A percentile compares a stretch with the other conserved stretches of the same genome.
Evolutionary conservation across 2,797 vertebrate genomes (phyloP).

Genomic region (Antennarius maculatus): DNA sequence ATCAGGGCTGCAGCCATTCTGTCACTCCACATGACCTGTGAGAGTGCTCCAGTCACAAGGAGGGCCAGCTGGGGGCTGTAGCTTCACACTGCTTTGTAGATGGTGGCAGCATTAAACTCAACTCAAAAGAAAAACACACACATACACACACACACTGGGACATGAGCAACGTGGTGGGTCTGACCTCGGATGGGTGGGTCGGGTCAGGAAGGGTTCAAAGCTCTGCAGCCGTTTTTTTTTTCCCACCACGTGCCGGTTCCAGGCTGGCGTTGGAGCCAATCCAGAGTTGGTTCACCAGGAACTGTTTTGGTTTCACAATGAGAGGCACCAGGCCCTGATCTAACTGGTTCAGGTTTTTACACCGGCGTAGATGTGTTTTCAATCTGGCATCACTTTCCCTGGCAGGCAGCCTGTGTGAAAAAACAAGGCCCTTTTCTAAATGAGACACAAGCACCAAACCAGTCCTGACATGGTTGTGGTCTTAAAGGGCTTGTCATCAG

Average conservation of each 20-base stretch:
- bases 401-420: too few relatives aligned
- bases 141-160: conserved; percentile 9
- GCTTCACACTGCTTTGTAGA: conserved; percentile 51
- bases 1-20: conserved; percentile 11
- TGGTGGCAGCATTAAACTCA: conserved; percentile 14
- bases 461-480: too few relatives aligned
- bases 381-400: too few relatives aligned
- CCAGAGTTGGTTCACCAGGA: too few relatives aligned
- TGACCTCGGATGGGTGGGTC: conserved; percentile 27
- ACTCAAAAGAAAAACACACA: conserved; percentile 32
- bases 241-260: too few relatives aligned
- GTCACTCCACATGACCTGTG: conserved; percentile 52
- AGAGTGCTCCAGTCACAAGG: conserved; percentile 44
- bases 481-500: not conserved
- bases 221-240: not conserved
- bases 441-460: too few relatives aligned
- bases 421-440: too few relatives aligned
- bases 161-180: conserved; percentile 60
- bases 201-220: conserved; percentile 63
- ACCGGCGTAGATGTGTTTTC: too few relatives aligned
- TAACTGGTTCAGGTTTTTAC: too few relatives aligned
- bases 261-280: conserved; percentile 10
- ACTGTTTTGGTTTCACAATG: too few relatives aligned
- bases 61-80: conserved; percentile 68
- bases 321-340: too few relatives aligned